These are phyloP conservation scores for Rousettus madagascariensis DNA, from an alignment of 2,797 vertebrate species.

Conservation along the genomic window DNA sequence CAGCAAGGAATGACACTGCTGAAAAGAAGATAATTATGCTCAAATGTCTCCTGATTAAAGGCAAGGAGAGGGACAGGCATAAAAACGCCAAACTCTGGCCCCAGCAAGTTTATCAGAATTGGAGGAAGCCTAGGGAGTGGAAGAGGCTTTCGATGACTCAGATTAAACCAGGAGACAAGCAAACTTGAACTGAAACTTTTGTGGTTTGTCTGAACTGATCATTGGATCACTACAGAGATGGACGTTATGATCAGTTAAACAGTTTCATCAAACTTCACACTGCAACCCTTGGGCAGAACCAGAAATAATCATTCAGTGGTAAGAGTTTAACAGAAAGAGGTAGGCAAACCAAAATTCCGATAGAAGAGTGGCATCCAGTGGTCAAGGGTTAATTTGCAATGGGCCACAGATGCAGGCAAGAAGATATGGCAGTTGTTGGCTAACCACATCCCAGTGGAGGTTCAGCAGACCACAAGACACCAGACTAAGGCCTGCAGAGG, in stretches of 20 bases:
- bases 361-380: conserved; percentile 68
- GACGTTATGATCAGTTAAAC: conserved; percentile 32
- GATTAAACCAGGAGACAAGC: not conserved
- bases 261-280: not conserved
- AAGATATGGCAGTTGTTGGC: conserved; percentile 31
- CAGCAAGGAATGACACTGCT: not conserved
- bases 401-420: conserved; percentile 3
- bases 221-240: not conserved
- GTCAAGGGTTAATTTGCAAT: conserved; percentile 48
- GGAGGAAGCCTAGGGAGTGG: not conserved
- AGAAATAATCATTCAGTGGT: not conserved
- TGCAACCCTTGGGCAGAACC: not conserved
- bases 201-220: not conserved
- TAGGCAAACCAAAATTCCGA: conserved; percentile 39
- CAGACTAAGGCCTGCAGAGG: not conserved
- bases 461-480: conserved; percentile 30
- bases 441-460: conserved; percentile 45
- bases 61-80: not conserved
- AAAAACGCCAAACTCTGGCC: not conserved
- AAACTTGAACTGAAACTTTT: conserved; percentile 32
- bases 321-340: not conserved
- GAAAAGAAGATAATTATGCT: not conserved
- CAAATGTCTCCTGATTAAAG: not conserved
- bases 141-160: not conserved
- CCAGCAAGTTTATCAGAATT: not conserved